Percentiles rank a stretch among this genome's conserved stretches.
Evolutionary conservation across 1,140 invertebrate genomes (phyloP).

Genomic region (Euwallacea similis): DNA sequence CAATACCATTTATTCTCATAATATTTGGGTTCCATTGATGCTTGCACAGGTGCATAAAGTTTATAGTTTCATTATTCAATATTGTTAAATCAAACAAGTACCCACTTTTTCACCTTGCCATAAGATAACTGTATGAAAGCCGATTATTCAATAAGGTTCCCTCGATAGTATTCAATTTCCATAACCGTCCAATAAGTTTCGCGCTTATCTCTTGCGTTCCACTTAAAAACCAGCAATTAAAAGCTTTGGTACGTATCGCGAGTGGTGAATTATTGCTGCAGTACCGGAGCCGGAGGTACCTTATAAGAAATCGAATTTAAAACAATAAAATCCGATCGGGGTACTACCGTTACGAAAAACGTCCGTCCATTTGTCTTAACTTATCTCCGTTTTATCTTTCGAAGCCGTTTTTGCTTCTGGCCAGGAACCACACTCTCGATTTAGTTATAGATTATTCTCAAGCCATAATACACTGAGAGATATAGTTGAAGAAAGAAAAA

Average conservation of each 20-base stretch:
- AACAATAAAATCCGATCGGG: constrained; percentile 3
- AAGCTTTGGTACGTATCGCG: neutral
- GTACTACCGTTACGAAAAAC: constrained; percentile 1
- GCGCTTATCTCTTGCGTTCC: neutral
- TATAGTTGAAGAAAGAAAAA: no score
- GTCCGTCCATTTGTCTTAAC: neutral
- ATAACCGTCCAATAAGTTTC: no score
- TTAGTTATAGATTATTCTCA: neutral
- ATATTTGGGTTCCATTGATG: no score
- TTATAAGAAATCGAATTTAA: constrained; percentile 1
- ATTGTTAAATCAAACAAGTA: no score
- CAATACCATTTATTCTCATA: no score
- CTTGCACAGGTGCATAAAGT: no score
- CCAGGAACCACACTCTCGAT: neutral
- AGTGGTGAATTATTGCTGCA: neutral
- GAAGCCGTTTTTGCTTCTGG: neutral
- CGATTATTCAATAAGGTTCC: no score
- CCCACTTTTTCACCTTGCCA: no score
- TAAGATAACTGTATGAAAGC: no score
- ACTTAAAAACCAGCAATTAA: neutral
- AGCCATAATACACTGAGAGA: no score
- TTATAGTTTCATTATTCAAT: no score
- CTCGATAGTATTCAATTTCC: no score
- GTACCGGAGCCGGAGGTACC: neutral
- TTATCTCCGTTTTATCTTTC: neutral